Conservation (phyloP, 2,888 invertebrate species). For the Drosophila limbata region DNA sequence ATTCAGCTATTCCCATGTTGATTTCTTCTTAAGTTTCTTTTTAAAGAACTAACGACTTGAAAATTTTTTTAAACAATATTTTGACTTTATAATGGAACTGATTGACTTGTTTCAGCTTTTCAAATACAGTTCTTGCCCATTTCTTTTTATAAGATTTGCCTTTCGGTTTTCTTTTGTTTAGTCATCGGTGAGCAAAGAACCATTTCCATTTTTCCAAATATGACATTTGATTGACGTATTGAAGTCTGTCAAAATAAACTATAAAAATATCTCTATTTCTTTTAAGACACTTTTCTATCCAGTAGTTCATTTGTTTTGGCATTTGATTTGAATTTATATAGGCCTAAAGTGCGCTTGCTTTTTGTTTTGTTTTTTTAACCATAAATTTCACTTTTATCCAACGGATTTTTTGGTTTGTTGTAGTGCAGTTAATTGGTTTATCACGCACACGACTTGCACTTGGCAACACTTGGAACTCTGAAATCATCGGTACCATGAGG, state of each 20-base stretch:
- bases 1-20: background rate
- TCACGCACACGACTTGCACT: slow-evolving; percentile 76
- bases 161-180: slow-evolving; percentile 43
- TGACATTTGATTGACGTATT: slow-evolving; percentile 61
- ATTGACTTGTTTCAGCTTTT: slow-evolving; percentile 18
- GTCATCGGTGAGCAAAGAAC: slow-evolving; percentile 28
- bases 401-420: slow-evolving; percentile 41
- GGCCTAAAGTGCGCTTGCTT: slow-evolving; percentile 12
- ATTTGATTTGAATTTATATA: slow-evolving; percentile 16
- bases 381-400: slow-evolving; percentile 57
- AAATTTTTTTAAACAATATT: background rate
- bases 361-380: slow-evolving; percentile 24
- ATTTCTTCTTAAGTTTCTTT: background rate
- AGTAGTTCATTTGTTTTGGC: slow-evolving; percentile 35
- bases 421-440: slow-evolving; percentile 73
- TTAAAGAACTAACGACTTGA: background rate
- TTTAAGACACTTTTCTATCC: slow-evolving; percentile 24
- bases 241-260: slow-evolving; percentile 54
- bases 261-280: slow-evolving; percentile 19
- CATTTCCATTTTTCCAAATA: slow-evolving; percentile 38
- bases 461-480: slow-evolving; percentile 45
- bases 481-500: slow-evolving; percentile 30
- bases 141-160: slow-evolving; percentile 8
- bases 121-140: background rate
- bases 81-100: background rate